Conservation (phyloP, 2,888 invertebrate species). For the Netelia fuscicornis region DNA sequence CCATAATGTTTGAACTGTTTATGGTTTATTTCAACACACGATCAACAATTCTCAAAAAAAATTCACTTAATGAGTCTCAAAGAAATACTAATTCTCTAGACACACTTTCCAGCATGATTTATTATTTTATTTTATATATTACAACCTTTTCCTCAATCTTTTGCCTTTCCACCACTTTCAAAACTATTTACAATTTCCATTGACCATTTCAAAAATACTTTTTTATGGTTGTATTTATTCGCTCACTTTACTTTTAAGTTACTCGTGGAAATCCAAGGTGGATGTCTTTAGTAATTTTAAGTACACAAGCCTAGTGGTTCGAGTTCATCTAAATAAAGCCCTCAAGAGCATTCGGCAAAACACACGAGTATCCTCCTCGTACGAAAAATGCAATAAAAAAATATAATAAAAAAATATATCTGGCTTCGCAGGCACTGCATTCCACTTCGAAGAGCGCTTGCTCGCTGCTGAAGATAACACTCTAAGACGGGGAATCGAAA, state of each 20-base stretch:
- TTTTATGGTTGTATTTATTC: not conserved
- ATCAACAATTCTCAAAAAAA: too few species aligned
- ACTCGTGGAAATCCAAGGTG: not conserved
- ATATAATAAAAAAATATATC: slow-evolving; percentile 44
- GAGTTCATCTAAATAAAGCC: slow-evolving; percentile 77
- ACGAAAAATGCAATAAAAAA: slow-evolving; percentile 75
- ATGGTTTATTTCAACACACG: too few species aligned
- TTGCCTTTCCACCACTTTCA: too few species aligned
- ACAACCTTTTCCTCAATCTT: too few species aligned
- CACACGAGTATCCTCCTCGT: slow-evolving; percentile 19
- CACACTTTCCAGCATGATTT: too few species aligned
- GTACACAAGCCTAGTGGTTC: slow-evolving; percentile 1
- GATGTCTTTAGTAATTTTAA: slow-evolving; percentile 2
- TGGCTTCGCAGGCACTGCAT: slow-evolving; percentile 25
- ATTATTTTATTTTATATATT: too few species aligned
- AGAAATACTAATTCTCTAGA: too few species aligned
- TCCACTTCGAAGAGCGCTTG: slow-evolving; percentile 17
- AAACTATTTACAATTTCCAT: not conserved
- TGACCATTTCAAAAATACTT: not conserved
- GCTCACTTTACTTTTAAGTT: not conserved
- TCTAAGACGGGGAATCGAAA: not conserved
- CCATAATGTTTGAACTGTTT: too few species aligned
- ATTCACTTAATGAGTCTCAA: too few species aligned
- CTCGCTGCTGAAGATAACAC: not conserved
- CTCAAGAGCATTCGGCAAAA: slow-evolving; percentile 72